Conservation (phyloP, 2,797 vertebrate species). For the Percopsis omiscomaycus region DNA sequence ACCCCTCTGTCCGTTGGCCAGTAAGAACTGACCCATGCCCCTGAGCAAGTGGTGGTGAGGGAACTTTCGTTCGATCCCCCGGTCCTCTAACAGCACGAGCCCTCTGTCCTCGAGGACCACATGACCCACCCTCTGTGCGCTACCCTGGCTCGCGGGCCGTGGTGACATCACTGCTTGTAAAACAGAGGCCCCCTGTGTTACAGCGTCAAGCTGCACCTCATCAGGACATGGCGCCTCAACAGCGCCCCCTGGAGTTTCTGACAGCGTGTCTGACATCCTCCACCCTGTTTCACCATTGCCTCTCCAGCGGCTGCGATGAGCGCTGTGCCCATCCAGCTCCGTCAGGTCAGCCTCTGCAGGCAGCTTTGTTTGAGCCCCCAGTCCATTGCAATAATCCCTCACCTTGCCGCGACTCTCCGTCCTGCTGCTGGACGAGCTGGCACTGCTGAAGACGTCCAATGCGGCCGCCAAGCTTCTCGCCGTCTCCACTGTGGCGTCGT, state of each 20-base stretch:
- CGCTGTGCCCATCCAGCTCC: constrained; percentile 58
- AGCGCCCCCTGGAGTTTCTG: constrained; percentile 64
- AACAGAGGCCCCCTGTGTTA: constrained; percentile 66
- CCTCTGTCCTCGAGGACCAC: constrained; percentile 76
- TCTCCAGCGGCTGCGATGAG: constrained; percentile 84
- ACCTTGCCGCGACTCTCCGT: constrained; percentile 19
- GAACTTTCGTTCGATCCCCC: constrained; percentile 74
- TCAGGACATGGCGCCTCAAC: constrained; percentile 50
- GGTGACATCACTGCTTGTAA: constrained; percentile 56
- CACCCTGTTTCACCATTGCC: constrained; percentile 61
- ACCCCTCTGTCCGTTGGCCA: constrained; percentile 72
- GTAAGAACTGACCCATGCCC: constrained; percentile 75
- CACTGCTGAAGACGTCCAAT: constrained; percentile 87
- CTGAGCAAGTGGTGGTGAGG: constrained; percentile 77
- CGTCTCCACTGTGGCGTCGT: constrained; percentile 94
- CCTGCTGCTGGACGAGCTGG: constrained; percentile 49
- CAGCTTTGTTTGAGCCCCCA: constrained; percentile 25
- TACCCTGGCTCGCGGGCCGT: constrained; percentile 69
- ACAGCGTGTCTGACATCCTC: constrained; percentile 55
- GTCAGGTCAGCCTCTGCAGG: constrained; percentile 75
- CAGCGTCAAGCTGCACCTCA: constrained; percentile 64
- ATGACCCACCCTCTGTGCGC: constrained; percentile 65
- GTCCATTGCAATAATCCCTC: constrained; percentile 28
- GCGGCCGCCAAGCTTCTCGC: constrained; percentile 92
- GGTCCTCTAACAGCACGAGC: constrained; percentile 61